phyloP scores from a whole-genome alignment of 2,113 vertebrate species.

The Acrocephalus arundinaceus region DNA sequence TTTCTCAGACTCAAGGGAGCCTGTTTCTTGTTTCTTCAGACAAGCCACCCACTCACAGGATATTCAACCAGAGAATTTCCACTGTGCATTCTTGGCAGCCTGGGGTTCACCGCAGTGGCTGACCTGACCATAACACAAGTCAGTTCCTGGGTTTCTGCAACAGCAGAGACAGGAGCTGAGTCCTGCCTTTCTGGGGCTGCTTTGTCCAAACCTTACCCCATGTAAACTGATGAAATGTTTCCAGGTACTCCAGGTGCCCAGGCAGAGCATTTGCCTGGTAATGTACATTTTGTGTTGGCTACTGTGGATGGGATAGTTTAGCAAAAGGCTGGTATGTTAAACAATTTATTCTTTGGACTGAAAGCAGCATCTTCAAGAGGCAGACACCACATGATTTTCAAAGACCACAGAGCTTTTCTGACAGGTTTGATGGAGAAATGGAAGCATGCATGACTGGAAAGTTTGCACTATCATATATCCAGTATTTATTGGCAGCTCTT shows the following conservation, averaged over 20 bases:
- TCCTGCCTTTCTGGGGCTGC: background rate
- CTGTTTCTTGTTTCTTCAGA: slow-evolving; percentile 44
- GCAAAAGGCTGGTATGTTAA: background rate
- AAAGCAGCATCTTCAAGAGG: background rate
- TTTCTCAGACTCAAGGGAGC: background rate
- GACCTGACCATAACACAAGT: background rate
- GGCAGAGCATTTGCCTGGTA: background rate
- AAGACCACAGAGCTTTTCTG: background rate
- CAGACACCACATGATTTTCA: background rate
- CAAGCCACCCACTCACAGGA: slow-evolving; percentile 48
- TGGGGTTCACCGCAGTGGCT: background rate
- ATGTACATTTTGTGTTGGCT: background rate
- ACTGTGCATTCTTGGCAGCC: background rate
- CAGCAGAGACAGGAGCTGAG: background rate
- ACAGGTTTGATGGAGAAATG: background rate
- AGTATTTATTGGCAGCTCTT: background rate
- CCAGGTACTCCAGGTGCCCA: background rate
- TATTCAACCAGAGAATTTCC: slow-evolving; percentile 17
- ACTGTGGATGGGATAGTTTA: background rate
- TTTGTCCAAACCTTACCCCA: background rate
- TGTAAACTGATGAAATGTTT: background rate
- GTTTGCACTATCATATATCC: background rate
- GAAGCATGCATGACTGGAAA: background rate
- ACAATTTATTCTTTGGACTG: background rate
- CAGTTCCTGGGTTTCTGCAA: background rate